Base-by-base conservation (phyloP, 2,797 vertebrate genomes). In the Rhinatrema bivittatum region DNA sequence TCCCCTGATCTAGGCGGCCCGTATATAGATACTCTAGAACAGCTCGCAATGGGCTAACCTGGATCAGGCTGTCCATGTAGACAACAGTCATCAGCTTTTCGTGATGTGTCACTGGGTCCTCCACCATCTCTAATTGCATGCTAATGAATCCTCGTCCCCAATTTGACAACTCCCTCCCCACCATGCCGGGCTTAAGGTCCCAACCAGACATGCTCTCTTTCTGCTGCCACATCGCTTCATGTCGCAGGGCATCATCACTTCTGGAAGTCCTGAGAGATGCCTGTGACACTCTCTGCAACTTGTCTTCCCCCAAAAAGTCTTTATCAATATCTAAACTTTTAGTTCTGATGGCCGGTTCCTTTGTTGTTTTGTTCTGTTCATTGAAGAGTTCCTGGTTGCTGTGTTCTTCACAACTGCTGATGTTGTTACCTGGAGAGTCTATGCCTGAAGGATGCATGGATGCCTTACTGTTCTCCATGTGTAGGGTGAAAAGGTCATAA, bases 21-120 rank as follows among this genome's bases (percentile, higher is more conserved):
- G 87, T 93, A 74, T 93, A 94, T 26, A 94, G 57, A 67, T 93
- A 92, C 33, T 91, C 85, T 43, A 94, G 83, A 40, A 93, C 91
- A 0, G 81, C 88, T 24, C 82, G 48, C 6, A 79, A 88, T 15
- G 91, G 89, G 50, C 79, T 84, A 4, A 74, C 75, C 43, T 84
- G 86, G 56, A 90, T 88, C 12, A 82, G 75, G 1, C 50, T 56
- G 42, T 92, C 91, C 89, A 93, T 87, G 45, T 67, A 51, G 19
- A 92, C 87, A 20, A 86, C 87, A 1, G 80, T 87, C 90, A 93
- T 88, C 20, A 72, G 68, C 44, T 82, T 72, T 26, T 72, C 78
- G 19, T 69, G 60, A 41, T 80, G 76, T 1, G 81, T 88, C 62
- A 82, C 35, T 1, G 90, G 90, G 57, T 94, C 91, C 1, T 79